Evolutionary conservation across 2,888 invertebrate species (phyloP), one percentile per base, ranked within the genome.

Genomic region (Athripsodes cinereus): DNA sequence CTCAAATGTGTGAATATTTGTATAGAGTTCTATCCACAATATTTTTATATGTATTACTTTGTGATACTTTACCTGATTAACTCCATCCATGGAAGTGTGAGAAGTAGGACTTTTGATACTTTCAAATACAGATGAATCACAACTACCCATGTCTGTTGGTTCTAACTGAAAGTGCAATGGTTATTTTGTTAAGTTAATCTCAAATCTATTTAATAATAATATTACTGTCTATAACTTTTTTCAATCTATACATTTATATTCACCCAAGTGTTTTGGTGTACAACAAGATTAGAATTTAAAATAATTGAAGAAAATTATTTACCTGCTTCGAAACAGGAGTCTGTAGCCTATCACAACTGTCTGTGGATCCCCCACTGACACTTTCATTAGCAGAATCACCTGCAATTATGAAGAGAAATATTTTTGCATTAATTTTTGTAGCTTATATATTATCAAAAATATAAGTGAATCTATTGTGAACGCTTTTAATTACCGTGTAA

Each of bases 21-120:
- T n/a, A n/a, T n/a, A n/a, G n/a, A n/a, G n/a, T n/a, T n/a, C n/a
- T n/a, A n/a, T n/a, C n/a, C n/a, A n/a, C n/a, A n/a, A n/a, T n/a
- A n/a, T n/a, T n/a, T n/a, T n/a, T n/a, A n/a, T n/a, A n/a, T n/a
- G n/a, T n/a, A n/a, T n/a, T n/a, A n/a, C n/a, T n/a, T n/a, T n/a
- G n/a, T n/a, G n/a, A n/a, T n/a, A n/a, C n/a, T 31, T 54, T 47
- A 78, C 78, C 74, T 78, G 78, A 34, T 78, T 78, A 0, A 78
- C 69, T 26, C 75, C 76, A 61, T 78, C 78, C 59, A 78, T 78
- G 35, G 77, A 77, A 0, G 74, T 74, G 59, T 78, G 77, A 50
- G 75, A 74, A 0, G 75, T 74, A 1, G 78, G 78, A 34, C 76
- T 78, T 64, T 76, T 76, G 61, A 72, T 68, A 0, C 72, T 68